Conservation (phyloP, 2,888 invertebrate species). For the Noctua janthina region DNA sequence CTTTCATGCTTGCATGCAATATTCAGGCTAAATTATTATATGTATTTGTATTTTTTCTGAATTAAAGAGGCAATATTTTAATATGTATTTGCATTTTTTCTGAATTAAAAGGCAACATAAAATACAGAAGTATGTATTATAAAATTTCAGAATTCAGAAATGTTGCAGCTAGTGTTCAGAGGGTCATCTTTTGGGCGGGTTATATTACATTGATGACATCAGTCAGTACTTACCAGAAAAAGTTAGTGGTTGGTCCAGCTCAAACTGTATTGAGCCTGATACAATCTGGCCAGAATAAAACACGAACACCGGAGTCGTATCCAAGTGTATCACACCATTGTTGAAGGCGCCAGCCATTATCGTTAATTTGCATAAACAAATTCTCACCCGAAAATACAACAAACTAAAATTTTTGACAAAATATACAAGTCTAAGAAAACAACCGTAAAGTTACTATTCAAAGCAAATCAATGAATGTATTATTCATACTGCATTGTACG, state of each 20-base stretch:
- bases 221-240: conserved; percentile 72
- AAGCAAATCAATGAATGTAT: conserved; percentile 10
- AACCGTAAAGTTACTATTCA: neutral
- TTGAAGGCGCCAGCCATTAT: conserved; percentile 68
- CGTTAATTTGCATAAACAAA: conserved; percentile 17
- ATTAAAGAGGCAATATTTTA: too few species aligned
- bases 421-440: neutral
- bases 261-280: conserved; percentile 75
- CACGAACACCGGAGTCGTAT: conserved; percentile 69
- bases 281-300: conserved; percentile 81
- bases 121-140: neutral
- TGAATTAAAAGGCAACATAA: neutral
- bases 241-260: conserved; percentile 69
- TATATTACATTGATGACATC: neutral
- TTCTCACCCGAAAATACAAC: conserved; percentile 13
- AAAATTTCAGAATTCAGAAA: neutral
- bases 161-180: neutral
- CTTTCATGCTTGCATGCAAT: neutral
- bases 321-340: conserved; percentile 73
- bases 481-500: conserved; percentile 9
- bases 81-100: neutral
- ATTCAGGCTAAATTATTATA: neutral
- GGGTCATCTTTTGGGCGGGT: conserved; percentile 1
- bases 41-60: too few species aligned
- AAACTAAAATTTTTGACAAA: neutral